A percentile compares a stretch with the other conserved stretches of the same genome.
Conservation (phyloP, 2,797 vertebrate species). For the Clarias fuscus region DNA sequence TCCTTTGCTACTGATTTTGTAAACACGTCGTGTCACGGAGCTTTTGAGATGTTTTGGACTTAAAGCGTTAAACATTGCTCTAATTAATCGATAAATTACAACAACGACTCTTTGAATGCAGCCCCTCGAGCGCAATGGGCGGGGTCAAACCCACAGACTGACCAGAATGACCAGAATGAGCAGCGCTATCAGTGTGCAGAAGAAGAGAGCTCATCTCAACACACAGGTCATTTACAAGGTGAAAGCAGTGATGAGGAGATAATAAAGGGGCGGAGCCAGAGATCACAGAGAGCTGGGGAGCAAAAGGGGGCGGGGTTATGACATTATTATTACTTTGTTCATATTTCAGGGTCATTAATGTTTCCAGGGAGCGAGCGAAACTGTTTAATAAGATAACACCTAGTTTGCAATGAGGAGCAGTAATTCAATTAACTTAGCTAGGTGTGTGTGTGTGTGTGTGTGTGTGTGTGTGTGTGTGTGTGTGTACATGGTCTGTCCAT, state of each 20-base stretch:
- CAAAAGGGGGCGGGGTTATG: neutral
- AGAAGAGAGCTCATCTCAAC: neutral
- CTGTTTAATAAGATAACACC: neutral
- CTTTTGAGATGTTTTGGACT: neutral
- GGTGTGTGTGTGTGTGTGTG: too few relatives aligned
- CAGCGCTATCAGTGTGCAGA: neutral
- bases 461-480: too few relatives aligned
- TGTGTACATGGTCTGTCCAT: too few relatives aligned
- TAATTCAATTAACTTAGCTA: neutral
- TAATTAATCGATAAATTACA: neutral
- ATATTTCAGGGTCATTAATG: neutral
- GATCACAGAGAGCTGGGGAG: neutral
- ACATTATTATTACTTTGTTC: neutral
- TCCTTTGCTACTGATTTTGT: constrained; percentile 42
- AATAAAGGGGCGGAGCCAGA: neutral
- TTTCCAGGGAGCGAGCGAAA: neutral
- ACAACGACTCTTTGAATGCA: neutral
- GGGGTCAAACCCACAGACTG: neutral
- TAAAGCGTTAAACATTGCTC: neutral
- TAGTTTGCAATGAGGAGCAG: neutral
- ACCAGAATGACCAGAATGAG: too few relatives aligned
- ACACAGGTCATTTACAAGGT: neutral
- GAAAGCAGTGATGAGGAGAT: neutral
- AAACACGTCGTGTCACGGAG: constrained; percentile 31
- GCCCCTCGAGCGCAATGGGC: too few relatives aligned